Percentiles rank a stretch among this genome's conserved stretches.
Evolutionary conservation across 2,113 vertebrate genomes (phyloP).

Genomic region (Corythaeola cristata): DNA sequence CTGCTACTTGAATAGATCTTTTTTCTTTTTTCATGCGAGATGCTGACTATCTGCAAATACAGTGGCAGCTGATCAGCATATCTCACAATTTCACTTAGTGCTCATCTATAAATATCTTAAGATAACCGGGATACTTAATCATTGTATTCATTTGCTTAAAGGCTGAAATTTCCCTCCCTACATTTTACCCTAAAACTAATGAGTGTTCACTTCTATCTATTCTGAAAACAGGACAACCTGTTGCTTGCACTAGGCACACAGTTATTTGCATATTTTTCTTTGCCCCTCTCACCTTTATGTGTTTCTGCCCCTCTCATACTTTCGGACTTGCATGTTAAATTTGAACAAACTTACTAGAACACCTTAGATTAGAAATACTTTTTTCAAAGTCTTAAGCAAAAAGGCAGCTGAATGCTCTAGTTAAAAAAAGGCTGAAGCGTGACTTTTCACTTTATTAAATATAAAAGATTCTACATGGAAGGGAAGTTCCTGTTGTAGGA

Average conservation of each 20-base stretch:
- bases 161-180: not conserved
- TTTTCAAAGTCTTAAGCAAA: not conserved
- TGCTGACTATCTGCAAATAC: not conserved
- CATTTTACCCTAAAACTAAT: not conserved
- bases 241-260: not conserved
- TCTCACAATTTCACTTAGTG: not conserved
- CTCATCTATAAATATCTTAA: not conserved
- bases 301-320: not conserved
- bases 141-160: not conserved
- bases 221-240: not conserved
- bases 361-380: not conserved
- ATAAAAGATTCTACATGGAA: not conserved
- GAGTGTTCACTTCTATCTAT: not conserved
- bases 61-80: not conserved
- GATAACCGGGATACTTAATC: not conserved
- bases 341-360: not conserved
- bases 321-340: not conserved
- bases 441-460: not conserved
- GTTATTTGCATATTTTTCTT: not conserved
- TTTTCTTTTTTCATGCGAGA: not conserved
- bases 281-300: not conserved
- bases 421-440: not conserved
- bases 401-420: not conserved
- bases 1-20: not conserved
- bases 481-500: not conserved